Conservation (phyloP, 2,797 vertebrate species). For the Mormyrops boulengeri region DNA sequence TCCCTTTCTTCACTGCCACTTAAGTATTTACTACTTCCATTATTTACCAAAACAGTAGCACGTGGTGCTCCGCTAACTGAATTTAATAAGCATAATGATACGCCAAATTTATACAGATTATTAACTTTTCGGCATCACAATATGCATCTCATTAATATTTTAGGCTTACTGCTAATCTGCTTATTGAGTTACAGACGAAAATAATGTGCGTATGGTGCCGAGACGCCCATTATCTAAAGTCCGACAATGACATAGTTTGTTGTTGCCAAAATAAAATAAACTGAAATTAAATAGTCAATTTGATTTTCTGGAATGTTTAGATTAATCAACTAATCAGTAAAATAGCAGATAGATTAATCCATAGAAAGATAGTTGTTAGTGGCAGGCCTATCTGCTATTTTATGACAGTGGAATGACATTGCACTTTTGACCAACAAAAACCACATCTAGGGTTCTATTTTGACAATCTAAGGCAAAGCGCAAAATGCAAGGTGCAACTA, state of each 20-base stretch:
- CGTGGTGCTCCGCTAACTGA: neutral
- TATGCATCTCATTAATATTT: neutral
- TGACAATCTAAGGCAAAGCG: neutral
- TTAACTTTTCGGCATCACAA: neutral
- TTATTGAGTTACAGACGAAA: neutral
- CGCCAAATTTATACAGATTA: neutral
- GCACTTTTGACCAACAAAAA: neutral
- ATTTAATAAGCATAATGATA: neutral
- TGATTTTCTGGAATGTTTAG: neutral
- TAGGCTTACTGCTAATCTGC: neutral
- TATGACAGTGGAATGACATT: neutral
- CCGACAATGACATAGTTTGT: neutral
- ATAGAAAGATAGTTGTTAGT: neutral
- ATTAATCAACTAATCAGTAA: neutral
- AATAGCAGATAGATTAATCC: neutral
- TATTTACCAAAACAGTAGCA: neutral
- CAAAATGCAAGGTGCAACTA: neutral
- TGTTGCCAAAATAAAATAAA: neutral
- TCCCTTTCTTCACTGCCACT: neutral
- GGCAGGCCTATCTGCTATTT: neutral
- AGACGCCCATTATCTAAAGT: neutral
- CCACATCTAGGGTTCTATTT: neutral
- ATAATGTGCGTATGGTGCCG: neutral
- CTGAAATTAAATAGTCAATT: neutral
- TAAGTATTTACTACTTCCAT: neutral